These are phyloP conservation scores for Penaeus chinensis DNA, from an alignment of 1,140 invertebrate species.

Conservation along the genomic window DNA sequence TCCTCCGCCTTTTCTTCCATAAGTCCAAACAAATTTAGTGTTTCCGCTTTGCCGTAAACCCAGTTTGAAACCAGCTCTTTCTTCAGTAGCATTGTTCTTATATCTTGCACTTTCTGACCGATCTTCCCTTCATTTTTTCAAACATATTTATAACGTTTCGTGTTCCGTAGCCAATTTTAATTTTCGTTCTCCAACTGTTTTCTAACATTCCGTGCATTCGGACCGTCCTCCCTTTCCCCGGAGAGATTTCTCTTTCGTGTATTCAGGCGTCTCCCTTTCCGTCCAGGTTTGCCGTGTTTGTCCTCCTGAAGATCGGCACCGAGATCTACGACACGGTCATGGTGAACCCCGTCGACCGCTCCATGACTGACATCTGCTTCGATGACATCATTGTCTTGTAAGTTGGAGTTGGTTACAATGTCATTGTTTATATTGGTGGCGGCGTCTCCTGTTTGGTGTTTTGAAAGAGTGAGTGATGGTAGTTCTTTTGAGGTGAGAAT, in stretches of 20 bases:
- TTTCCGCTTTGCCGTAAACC: too few relatives aligned
- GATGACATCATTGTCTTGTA: slow-evolving; percentile 79
- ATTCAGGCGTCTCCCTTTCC: neutral
- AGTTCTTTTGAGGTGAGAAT: too few relatives aligned
- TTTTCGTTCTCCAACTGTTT: neutral
- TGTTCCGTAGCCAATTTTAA: too few relatives aligned
- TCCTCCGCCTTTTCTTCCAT: too few relatives aligned
- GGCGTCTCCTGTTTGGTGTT: too few relatives aligned
- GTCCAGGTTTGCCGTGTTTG: slow-evolving; percentile 78
- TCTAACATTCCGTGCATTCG: neutral
- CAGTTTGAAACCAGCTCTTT: too few relatives aligned
- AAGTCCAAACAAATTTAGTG: too few relatives aligned
- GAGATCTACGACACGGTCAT: slow-evolving; percentile 79
- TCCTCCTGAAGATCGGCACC: slow-evolving; percentile 76
- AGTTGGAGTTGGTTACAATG: slow-evolving; percentile 67
- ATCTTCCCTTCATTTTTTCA: too few relatives aligned
- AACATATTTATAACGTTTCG: too few relatives aligned
- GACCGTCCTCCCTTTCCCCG: neutral
- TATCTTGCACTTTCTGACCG: too few relatives aligned
- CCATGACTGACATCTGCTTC: slow-evolving; percentile 79
- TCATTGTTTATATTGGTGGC: slow-evolving; percentile 12
- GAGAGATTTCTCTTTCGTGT: neutral
- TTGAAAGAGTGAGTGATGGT: too few relatives aligned
- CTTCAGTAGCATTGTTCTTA: too few relatives aligned
- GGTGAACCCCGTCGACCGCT: slow-evolving; percentile 77